Evolutionary conservation across 23 tunicate genomes (phyloP).

Genomic region (Oikopleura vanhoeffeni): DNA sequence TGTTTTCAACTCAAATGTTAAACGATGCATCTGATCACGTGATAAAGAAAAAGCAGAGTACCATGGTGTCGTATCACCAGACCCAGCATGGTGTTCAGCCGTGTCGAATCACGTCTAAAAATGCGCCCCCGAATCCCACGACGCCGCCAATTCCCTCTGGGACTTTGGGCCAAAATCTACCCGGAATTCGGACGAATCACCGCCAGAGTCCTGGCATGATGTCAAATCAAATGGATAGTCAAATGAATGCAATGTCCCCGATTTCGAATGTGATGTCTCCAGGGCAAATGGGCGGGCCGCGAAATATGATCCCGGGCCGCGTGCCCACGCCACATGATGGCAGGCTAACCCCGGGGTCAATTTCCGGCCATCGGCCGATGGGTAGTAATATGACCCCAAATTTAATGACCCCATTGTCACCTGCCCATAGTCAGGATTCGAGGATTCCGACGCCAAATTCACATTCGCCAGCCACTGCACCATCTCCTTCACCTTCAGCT

Average conservation of each 20-base stretch:
- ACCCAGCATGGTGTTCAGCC: background rate
- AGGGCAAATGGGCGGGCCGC: background rate
- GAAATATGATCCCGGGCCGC: background rate
- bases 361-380: background rate
- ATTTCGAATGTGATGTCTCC: background rate
- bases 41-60: background rate
- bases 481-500: background rate
- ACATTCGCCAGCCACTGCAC: background rate
- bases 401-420: background rate
- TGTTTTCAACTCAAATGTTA: constrained; percentile 2
- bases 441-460: background rate
- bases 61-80: background rate
- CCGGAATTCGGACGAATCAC: background rate
- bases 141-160: background rate
- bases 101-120: background rate
- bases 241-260: background rate
- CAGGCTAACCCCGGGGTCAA: background rate
- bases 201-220: background rate
- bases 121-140: background rate
- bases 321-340: constrained; percentile 13
- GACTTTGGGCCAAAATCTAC: background rate
- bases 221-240: background rate
- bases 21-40: background rate
- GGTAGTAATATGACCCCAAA: background rate
- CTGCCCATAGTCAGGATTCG: background rate